Evolutionary conservation across 2,797 vertebrate species (phyloP).

Genomic region (Microcaecilia unicolor): DNA sequence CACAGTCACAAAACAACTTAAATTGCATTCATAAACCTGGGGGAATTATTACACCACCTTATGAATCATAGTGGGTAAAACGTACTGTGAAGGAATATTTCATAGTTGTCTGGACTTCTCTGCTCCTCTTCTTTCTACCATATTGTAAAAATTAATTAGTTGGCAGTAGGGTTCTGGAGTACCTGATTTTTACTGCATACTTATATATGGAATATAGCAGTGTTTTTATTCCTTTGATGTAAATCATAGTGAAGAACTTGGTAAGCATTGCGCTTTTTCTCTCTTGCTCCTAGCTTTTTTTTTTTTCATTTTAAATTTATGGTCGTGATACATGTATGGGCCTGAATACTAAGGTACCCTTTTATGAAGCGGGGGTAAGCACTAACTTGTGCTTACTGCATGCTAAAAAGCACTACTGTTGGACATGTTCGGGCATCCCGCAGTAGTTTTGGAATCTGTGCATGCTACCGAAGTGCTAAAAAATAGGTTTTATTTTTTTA

Average conservation of each 20-base stretch:
- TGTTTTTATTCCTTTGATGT: slow-evolving; percentile 42
- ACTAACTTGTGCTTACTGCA: too few species aligned
- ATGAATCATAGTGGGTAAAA: slow-evolving; percentile 33
- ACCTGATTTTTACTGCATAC: slow-evolving; percentile 35
- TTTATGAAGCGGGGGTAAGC: too few species aligned
- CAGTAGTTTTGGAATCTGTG: too few species aligned
- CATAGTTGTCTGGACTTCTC: slow-evolving; percentile 16
- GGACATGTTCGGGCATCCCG: too few species aligned
- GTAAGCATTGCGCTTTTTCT: slow-evolving; percentile 8
- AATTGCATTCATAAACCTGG: slow-evolving; percentile 23
- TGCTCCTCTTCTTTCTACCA: slow-evolving; percentile 16
- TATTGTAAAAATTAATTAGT: slow-evolving; percentile 39
- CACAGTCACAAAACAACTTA: slow-evolving; percentile 19
- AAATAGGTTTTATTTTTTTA: too few species aligned
- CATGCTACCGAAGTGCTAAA: too few species aligned
- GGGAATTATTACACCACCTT: slow-evolving; percentile 18
- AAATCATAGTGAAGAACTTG: slow-evolving; percentile 23
- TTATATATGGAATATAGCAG: slow-evolving; percentile 30
- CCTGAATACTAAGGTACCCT: too few species aligned
- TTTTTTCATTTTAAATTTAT: slow-evolving; percentile 39
- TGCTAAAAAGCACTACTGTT: too few species aligned
- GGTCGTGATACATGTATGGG: slow-evolving; percentile 14
- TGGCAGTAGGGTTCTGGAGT: slow-evolving; percentile 30
- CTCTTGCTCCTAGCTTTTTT: slow-evolving; percentile 30
- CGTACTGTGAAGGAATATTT: slow-evolving; percentile 35